These are phyloP conservation scores for Orthosia incerta DNA, from an alignment of 2,888 invertebrate genomes.

Conservation along the genomic window DNA sequence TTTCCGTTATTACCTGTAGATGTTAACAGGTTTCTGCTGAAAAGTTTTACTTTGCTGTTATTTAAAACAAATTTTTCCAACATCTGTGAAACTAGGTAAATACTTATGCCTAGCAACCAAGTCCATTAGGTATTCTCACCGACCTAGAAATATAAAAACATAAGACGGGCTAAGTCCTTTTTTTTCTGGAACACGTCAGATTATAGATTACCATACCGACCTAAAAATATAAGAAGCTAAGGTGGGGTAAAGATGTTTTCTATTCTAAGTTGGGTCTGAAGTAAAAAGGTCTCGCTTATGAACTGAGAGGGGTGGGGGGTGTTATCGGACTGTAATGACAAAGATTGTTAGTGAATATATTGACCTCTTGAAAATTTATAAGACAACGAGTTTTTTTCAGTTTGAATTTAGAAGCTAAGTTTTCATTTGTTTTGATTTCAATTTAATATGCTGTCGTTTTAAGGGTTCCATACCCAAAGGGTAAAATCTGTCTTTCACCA, in stretches of 20 bases:
- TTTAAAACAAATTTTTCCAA: background rate
- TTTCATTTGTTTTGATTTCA: background rate
- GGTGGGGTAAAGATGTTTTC: constrained; percentile 26
- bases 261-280: constrained; percentile 24
- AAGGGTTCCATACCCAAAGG: too few relatives aligned
- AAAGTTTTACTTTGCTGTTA: too few relatives aligned
- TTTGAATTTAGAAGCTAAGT: background rate
- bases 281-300: constrained; percentile 28
- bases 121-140: constrained; percentile 16
- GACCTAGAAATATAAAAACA: constrained; percentile 15
- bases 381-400: background rate
- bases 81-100: background rate
- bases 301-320: background rate
- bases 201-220: constrained; percentile 44
- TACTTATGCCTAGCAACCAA: background rate
- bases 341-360: constrained; percentile 3
- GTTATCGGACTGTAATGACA: background rate
- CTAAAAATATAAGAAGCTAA: constrained; percentile 27
- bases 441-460: background rate
- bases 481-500: too few relatives aligned
- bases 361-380: background rate
- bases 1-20: too few relatives aligned
- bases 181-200: constrained; percentile 32
- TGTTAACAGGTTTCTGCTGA: too few relatives aligned
- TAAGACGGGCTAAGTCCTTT: constrained; percentile 10